These are phyloP conservation scores for Channallabes apus DNA, from an alignment of 2,797 vertebrate genomes.

Conservation along the genomic window DNA sequence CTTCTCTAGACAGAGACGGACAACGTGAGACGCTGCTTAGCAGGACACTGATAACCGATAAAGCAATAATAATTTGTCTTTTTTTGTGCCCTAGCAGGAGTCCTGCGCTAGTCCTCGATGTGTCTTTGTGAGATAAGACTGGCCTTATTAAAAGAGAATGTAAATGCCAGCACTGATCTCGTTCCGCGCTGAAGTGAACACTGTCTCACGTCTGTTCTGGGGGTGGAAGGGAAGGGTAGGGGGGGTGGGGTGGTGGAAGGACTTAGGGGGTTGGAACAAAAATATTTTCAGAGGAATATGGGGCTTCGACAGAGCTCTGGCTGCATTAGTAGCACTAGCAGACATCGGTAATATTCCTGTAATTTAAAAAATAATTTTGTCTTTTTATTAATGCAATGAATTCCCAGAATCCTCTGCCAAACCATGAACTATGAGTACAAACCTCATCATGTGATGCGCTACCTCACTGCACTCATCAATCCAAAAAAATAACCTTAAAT, in stretches of 20 bases:
- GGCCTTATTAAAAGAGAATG: conserved; percentile 35
- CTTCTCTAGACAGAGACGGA: conserved; percentile 22
- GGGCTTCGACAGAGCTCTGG: neutral
- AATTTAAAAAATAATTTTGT: too few species aligned
- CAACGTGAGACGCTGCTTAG: neutral
- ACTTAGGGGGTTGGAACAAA: too few species aligned
- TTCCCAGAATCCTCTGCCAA: too few species aligned
- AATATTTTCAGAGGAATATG: neutral
- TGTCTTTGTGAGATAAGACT: conserved; percentile 51
- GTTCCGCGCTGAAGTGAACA: conserved; percentile 40
- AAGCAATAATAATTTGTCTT: conserved; percentile 28
- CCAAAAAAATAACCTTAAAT: too few species aligned
- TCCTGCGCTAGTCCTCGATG: conserved; percentile 38
- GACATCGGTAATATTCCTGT: too few species aligned
- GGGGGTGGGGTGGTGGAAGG: neutral
- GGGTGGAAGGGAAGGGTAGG: conserved; percentile 10
- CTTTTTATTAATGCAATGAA: too few species aligned
- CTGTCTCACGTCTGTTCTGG: conserved; percentile 27
- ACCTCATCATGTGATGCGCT: too few species aligned
- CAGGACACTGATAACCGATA: neutral
- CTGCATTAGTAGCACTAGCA: neutral
- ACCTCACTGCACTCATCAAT: too few species aligned
- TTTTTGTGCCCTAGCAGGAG: conserved; percentile 36
- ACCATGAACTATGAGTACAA: too few species aligned
- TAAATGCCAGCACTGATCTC: conserved; percentile 51